Evolutionary conservation across 2,797 vertebrate species (phyloP), one percentile per base, ranked within the genome.

Genomic region (Sphenodon punctatus): DNA sequence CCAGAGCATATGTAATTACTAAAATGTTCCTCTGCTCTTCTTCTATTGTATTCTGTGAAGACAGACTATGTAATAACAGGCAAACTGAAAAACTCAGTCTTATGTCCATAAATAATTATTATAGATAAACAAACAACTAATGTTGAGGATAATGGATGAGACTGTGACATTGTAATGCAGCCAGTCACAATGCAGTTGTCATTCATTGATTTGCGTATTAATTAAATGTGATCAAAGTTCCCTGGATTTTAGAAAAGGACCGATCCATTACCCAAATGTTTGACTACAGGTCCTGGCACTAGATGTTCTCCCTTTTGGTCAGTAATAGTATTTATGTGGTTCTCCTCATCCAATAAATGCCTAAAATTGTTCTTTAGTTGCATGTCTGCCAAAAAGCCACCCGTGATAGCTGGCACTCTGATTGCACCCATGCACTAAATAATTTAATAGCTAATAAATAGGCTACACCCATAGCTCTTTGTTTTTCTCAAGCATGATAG

Each of bases 361-460:
- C 34, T 32, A 82, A 38, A 71, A 48, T 8, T 75, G 38, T 38
- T 78, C 16, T 17, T 38, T n/a, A 59, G 27, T 59, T 46, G 61
- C 53, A 4, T 6, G 27, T 72, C 76, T 82, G 83, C 70, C 73
- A 86, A 79, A 75, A 87, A 88, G 48, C 45, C 72, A 82, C 36
- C 38, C 23, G 11, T 58, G 56, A 76, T 82, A 81, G 58, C 3
- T 45, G 66, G 74, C 69, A 48, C 34, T 69, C 79, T 78, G 0
- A 0, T 74, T 87, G 46, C 67, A 84, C 41, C 39, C 41, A 4
- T 51, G 20, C 49, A 56, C 58, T 66, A 39, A 27, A 34, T 36
- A 81, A 42, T 59, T 69, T 78, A 69, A 78, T 27, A 81, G 61
- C 67, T 84, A 58, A 60, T 64, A 71, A 71, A 48, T 0, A 0